A percentile compares a stretch with the other conserved stretches of the same genome.
Evolutionary conservation across 2,113 vertebrate species (phyloP).

Genomic region (Heloderma charlesbogerti): DNA sequence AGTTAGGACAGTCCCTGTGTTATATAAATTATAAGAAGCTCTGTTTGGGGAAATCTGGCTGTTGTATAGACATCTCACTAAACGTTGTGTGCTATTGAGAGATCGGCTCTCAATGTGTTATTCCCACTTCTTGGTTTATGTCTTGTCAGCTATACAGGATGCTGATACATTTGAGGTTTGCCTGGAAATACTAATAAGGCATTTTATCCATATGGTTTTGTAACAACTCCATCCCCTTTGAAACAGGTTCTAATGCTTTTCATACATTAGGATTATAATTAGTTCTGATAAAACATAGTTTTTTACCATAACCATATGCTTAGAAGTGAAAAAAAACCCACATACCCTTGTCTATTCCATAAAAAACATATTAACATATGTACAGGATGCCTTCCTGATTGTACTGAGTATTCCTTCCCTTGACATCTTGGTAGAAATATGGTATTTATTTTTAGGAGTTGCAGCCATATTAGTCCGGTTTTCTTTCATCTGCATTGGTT

Average conservation of each 20-base stretch:
- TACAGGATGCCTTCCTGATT: not conserved
- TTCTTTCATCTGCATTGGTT: conserved; percentile 9
- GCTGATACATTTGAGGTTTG: conserved; percentile 1
- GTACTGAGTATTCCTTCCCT: conserved; percentile 2
- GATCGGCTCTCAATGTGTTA: conserved; percentile 12
- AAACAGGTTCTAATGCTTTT: conserved; percentile 38
- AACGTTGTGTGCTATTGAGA: not conserved
- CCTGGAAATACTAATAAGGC: not conserved
- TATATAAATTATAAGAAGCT: not conserved
- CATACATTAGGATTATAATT: conserved; percentile 43
- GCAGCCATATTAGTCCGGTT: conserved; percentile 17
- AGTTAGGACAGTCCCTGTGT: not conserved
- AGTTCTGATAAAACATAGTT: conserved; percentile 54
- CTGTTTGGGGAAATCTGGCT: not conserved
- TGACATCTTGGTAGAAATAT: not conserved
- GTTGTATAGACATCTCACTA: not conserved
- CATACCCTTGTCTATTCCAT: not conserved
- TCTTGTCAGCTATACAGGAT: not conserved
- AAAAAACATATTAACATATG: not conserved
- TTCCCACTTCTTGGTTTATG: not conserved
- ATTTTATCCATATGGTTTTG: conserved; percentile 1
- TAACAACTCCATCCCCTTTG: conserved; percentile 43
- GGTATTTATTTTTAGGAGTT: conserved; percentile 30
- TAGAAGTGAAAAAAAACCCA: not conserved
- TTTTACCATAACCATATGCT: not conserved